A percentile compares a stretch with the other conserved stretches of the same genome.
Conservation (phyloP, 2,113 vertebrate species). For the Microtus ochrogaster region DNA sequence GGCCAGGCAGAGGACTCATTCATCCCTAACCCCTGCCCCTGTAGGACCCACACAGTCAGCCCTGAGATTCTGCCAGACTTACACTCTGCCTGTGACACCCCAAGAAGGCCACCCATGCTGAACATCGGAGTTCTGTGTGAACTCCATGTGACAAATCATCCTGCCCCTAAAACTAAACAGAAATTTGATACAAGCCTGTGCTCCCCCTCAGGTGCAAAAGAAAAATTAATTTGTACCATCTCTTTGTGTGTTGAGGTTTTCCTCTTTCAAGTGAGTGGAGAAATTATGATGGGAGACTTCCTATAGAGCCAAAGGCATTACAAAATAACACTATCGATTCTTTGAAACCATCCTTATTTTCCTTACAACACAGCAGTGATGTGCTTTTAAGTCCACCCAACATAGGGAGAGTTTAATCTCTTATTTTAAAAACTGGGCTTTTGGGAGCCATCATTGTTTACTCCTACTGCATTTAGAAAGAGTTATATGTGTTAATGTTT, state of each 20-base stretch:
- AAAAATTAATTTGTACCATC: conserved; percentile 54
- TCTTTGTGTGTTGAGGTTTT: conserved; percentile 35
- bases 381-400: conserved; percentile 14
- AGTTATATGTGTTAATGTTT: not conserved
- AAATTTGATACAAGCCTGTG: conserved; percentile 30
- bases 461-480: not conserved
- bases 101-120: not conserved
- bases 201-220: conserved; percentile 58
- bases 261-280: conserved; percentile 24
- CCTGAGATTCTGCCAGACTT: not conserved
- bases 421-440: not conserved
- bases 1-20: not conserved
- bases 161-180: conserved; percentile 61
- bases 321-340: not conserved
- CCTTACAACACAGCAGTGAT: not conserved
- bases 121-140: not conserved
- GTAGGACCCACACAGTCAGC: not conserved
- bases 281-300: not conserved
- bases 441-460: not conserved
- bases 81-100: not conserved
- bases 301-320: conserved; percentile 1
- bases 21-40: not conserved
- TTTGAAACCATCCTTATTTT: conserved; percentile 29
- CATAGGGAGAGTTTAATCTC: not conserved
- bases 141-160: conserved; percentile 42